phyloP scores from a whole-genome alignment of 1,140 invertebrate genomes.

The Anoplophora glabripennis region DNA sequence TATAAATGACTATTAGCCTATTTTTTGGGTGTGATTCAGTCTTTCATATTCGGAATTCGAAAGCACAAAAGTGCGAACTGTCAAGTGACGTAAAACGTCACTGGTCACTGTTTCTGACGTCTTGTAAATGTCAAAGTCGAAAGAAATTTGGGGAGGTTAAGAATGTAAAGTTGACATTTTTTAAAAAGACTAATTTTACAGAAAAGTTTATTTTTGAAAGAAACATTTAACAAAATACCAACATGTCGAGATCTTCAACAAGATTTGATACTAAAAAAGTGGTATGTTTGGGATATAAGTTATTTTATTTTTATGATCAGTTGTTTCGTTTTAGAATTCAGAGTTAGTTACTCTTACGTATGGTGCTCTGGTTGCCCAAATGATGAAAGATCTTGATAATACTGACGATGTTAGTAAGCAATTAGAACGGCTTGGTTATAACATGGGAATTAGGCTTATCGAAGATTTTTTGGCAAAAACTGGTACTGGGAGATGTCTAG shows the following conservation, averaged over 20 bases:
- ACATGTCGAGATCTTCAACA: conserved; percentile 46
- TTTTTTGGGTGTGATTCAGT: too few species aligned
- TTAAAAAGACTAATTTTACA: too few species aligned
- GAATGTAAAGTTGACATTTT: too few species aligned
- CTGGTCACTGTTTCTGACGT: too few species aligned
- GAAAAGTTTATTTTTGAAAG: too few species aligned
- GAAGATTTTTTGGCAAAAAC: conserved; percentile 97
- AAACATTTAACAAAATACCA: conserved; percentile 1
- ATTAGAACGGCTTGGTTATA: conserved; percentile 92
- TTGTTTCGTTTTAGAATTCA: conserved; percentile 73
- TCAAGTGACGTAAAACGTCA: too few species aligned
- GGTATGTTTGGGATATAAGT: conserved; percentile 42
- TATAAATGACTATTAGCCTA: too few species aligned
- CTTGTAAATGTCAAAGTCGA: too few species aligned
- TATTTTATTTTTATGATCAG: conserved; percentile 13
- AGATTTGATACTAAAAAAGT: conserved; percentile 54
- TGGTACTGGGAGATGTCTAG: conserved; percentile 84
- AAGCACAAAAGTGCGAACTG: too few species aligned
- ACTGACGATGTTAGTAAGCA: conserved; percentile 96
- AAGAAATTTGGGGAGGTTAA: too few species aligned
- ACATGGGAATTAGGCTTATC: conserved; percentile 95
- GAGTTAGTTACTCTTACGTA: conserved; percentile 97
- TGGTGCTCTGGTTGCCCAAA: conserved; percentile 93
- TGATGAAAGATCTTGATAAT: conserved; percentile 97
- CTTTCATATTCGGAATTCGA: too few species aligned